Evolutionary conservation across 2,888 invertebrate species (phyloP).

Genomic region (Lasioglossum calceatum): DNA sequence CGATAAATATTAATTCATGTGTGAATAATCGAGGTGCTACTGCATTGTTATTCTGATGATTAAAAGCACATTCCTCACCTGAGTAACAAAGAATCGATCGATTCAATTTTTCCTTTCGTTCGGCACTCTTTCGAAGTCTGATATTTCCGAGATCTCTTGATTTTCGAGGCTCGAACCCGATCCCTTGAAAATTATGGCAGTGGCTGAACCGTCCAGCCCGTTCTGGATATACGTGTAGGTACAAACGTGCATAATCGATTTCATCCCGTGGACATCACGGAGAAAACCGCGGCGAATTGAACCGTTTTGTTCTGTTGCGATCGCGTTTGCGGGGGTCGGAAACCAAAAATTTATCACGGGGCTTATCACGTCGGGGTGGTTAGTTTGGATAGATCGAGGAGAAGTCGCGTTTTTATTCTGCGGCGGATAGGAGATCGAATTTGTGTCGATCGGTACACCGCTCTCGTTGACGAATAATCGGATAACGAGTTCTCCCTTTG

Average conservation of each 20-base stretch:
- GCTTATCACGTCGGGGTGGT: neutral
- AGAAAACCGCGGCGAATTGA: slow-evolving; percentile 48
- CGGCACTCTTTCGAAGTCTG: neutral
- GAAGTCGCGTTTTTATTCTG: neutral
- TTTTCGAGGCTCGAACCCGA: slow-evolving; percentile 62
- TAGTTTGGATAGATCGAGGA: neutral
- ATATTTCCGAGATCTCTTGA: neutral
- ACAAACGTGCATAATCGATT: slow-evolving; percentile 68
- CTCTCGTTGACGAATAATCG: neutral
- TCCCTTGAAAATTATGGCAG: slow-evolving; percentile 65
- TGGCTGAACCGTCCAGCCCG: slow-evolving; percentile 84
- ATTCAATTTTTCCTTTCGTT: neutral
- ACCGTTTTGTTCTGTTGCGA: neutral
- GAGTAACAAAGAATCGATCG: neutral
- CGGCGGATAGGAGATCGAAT: neutral
- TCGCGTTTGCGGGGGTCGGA: slow-evolving; percentile 55
- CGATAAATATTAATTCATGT: too few species aligned
- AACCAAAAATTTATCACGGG: neutral
- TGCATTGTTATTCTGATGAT: too few species aligned
- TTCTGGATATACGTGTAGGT: slow-evolving; percentile 83
- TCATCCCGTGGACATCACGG: slow-evolving; percentile 53
- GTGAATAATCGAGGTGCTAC: too few species aligned
- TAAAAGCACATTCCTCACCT: too few species aligned
- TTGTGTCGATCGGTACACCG: neutral
- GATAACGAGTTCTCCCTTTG: neutral